Evolutionary conservation across 2,113 vertebrate genomes (phyloP), one percentile per base, ranked within the genome.

Genomic region (Potamarius usumacintae): DNA sequence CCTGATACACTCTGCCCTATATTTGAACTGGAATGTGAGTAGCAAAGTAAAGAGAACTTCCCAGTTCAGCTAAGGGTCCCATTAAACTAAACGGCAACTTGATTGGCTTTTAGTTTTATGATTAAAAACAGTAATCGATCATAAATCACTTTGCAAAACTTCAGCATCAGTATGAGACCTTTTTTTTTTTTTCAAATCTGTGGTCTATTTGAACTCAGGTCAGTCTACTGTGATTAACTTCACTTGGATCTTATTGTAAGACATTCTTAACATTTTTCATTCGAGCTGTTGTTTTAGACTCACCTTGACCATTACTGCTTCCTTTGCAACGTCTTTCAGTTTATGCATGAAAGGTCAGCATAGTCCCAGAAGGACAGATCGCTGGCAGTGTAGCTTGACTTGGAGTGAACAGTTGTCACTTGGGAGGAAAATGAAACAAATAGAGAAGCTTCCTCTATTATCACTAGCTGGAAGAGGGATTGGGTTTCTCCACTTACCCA

Each of bases 371-470:
- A 90, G 82, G 77, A 77, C 20, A 67, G 65, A 81, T 85, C 79
- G 20, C 18, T 62, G 78, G 79, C 63, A 69, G 85, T 67, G 84
- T 52, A 65, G 76, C 84, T 74, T 60, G 30, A 62, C 82, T 89
- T 85, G 22, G 85, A 69, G 34, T 83, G 20, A 85, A 63, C 57
- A 86, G 18, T 50, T 87, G 62, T 89, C 57, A n/a, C 87, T 86
- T 89, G 77, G 63, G 74, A 89, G 79, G 79, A 87, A 69, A 82
- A 85, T 50, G 81, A 86, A 84, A 86, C 60, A 88, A 60, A 60
- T 83, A 50, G 62, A 50, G 20, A 20, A 25, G 71, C 27, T 86
- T 91, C 25, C 74, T 77, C 25, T 85, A 84, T 53, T 85, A 84
- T 88, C 58, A 85, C 50, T 53, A 27, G 55, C 65, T 82, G 30